phyloP scores from a whole-genome alignment of 1,140 invertebrate species.

The Drosophila insularis region DNA sequence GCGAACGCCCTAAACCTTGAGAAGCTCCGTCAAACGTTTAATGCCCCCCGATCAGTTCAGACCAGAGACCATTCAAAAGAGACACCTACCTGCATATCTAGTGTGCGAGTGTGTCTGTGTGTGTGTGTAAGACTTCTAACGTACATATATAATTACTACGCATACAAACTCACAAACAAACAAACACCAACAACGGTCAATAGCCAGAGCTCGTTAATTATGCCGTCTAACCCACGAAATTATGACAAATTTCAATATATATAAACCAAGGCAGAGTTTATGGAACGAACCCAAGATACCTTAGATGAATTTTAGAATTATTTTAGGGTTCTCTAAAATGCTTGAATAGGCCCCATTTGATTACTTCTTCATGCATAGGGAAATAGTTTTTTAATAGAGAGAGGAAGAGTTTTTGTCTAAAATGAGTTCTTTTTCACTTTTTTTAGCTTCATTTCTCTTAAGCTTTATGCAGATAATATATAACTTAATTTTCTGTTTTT shows the following conservation, averaged over 20 bases:
- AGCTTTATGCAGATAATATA: too few species aligned
- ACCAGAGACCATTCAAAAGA: slow-evolving; percentile 1
- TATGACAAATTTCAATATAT: slow-evolving; percentile 77
- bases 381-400: too few species aligned
- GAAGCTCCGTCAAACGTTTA: slow-evolving; percentile 66
- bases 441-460: too few species aligned
- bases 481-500: too few species aligned
- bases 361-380: too few species aligned
- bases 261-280: slow-evolving; percentile 39
- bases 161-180: slow-evolving; percentile 49
- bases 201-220: slow-evolving; percentile 71
- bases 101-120: not conserved
- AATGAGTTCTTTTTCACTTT: too few species aligned
- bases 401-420: too few species aligned
- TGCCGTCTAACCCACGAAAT: slow-evolving; percentile 75
- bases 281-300: not conserved
- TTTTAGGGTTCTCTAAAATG: too few species aligned
- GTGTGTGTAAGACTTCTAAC: slow-evolving; percentile 53
- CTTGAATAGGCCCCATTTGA: too few species aligned
- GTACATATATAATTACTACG: slow-evolving; percentile 64
- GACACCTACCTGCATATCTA: slow-evolving; percentile 39
- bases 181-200: slow-evolving; percentile 53
- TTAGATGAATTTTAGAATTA: not conserved
- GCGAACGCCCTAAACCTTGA: slow-evolving; percentile 62
- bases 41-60: slow-evolving; percentile 54